phyloP scores from a whole-genome alignment of 2,113 vertebrate species.

The Cygnus buccinator region DNA sequence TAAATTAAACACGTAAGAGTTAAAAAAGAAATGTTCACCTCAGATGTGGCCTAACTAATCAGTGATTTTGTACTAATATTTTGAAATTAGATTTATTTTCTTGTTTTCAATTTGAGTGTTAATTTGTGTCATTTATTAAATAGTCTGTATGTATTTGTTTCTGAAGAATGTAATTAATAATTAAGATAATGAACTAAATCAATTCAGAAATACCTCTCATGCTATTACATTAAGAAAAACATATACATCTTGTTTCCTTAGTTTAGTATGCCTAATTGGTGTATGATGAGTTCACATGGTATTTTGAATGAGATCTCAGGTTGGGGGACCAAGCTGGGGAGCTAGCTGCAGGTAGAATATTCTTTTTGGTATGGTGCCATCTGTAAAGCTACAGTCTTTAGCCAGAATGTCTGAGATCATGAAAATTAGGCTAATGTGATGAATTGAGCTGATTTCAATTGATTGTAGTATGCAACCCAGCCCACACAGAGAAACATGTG shows the following conservation, averaged over 20 bases:
- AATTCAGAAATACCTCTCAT: not conserved
- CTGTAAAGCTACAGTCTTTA: not conserved
- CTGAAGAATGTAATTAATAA: constrained; percentile 30
- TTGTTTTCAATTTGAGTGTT: constrained; percentile 5
- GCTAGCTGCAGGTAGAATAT: not conserved
- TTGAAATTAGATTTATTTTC: constrained; percentile 39
- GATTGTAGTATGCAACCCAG: not conserved
- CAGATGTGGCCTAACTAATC: constrained; percentile 11
- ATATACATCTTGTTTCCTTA: not conserved
- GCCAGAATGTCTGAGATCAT: not conserved
- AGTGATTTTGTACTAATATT: constrained; percentile 41
- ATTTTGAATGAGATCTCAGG: not conserved
- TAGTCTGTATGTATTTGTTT: not conserved
- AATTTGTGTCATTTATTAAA: constrained; percentile 35
- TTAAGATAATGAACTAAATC: constrained; percentile 42
- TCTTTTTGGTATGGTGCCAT: not conserved
- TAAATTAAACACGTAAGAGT: not conserved
- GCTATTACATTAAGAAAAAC: not conserved
- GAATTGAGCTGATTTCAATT: constrained; percentile 20
- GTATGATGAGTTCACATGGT: not conserved
- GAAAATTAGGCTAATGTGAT: not conserved
- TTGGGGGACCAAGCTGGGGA: fast-evolving
- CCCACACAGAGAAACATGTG: not conserved
- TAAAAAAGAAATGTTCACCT: not conserved
- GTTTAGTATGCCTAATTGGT: not conserved